Evolutionary conservation across 2,797 vertebrate species (phyloP).

Genomic region (Danio kyathit): DNA sequence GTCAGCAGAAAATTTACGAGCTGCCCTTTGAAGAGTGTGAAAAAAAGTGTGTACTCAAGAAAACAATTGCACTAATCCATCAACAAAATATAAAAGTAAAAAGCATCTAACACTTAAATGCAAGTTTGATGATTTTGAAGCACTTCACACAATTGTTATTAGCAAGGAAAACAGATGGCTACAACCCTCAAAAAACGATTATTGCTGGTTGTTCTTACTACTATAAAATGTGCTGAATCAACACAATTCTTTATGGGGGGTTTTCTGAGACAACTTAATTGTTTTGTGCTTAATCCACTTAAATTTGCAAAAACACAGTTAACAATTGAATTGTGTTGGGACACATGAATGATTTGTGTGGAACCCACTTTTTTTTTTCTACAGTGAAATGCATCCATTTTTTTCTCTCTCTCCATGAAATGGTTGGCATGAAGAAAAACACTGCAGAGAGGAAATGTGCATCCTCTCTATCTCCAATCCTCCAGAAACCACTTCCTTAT

Average conservation of each 20-base stretch:
- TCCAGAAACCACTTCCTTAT: slow-evolving; percentile 46
- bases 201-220: too few relatives aligned
- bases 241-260: too few relatives aligned
- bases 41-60: slow-evolving; percentile 15
- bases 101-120: not conserved
- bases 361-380: too few relatives aligned
- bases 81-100: not conserved
- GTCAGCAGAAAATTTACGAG: slow-evolving; percentile 29
- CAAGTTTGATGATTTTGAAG: not conserved
- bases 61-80: slow-evolving; percentile 14
- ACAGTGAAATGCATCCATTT: not conserved
- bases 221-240: too few relatives aligned
- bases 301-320: too few relatives aligned
- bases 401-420: not conserved
- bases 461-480: slow-evolving; percentile 70
- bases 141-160: not conserved
- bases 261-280: too few relatives aligned
- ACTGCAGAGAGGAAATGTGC: slow-evolving; percentile 66
- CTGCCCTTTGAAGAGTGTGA: slow-evolving; percentile 30
- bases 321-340: too few relatives aligned
- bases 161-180: not conserved
- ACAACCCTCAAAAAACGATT: not conserved
- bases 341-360: too few relatives aligned
- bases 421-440: not conserved
- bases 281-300: too few relatives aligned